Evolutionary conservation across 1,140 invertebrate species (phyloP).

Genomic region (Trigoniulus corallinus): DNA sequence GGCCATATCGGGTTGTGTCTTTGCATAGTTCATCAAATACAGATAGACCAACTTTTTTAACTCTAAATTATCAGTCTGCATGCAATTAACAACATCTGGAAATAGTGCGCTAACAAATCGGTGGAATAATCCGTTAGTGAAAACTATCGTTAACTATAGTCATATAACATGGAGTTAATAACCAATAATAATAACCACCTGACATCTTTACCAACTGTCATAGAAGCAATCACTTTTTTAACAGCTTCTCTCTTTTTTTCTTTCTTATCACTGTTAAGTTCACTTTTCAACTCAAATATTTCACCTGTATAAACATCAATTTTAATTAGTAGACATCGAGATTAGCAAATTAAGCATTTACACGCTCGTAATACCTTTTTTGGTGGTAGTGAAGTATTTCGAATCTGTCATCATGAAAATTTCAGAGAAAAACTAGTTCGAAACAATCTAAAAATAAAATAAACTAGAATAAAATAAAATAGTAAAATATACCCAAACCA

Average conservation of each 20-base stretch:
- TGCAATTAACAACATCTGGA: conserved; percentile 99
- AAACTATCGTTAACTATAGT: conserved; percentile 1
- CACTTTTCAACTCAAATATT: conserved; percentile 97
- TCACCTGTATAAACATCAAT: conserved; percentile 38
- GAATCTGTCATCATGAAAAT: conserved; percentile 99
- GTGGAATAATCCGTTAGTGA: not conserved
- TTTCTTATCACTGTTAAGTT: conserved; percentile 98
- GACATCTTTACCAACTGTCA: conserved; percentile 87
- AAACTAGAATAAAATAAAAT: too few relatives aligned
- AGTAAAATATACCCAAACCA: too few relatives aligned
- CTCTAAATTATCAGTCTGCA: conserved; percentile 99
- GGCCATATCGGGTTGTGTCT: conserved; percentile 99
- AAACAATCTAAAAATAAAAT: too few relatives aligned
- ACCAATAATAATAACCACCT: conserved; percentile 27
- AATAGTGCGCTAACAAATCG: conserved; percentile 54
- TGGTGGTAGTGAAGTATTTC: conserved; percentile 99
- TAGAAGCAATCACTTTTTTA: conserved; percentile 99
- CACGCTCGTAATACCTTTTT: too few relatives aligned
- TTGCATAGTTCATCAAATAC: conserved; percentile 99
- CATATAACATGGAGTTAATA: too few relatives aligned
- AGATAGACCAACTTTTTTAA: conserved; percentile 98
- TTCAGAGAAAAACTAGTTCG: too few relatives aligned
- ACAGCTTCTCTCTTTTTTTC: conserved; percentile 99
- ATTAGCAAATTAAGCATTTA: too few relatives aligned
- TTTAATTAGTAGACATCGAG: not conserved